Percentiles rank a stretch among this genome's conserved stretches.
Evolutionary conservation across 2,888 invertebrate genomes (phyloP).

Genomic region (Heliconius charithonia): DNA sequence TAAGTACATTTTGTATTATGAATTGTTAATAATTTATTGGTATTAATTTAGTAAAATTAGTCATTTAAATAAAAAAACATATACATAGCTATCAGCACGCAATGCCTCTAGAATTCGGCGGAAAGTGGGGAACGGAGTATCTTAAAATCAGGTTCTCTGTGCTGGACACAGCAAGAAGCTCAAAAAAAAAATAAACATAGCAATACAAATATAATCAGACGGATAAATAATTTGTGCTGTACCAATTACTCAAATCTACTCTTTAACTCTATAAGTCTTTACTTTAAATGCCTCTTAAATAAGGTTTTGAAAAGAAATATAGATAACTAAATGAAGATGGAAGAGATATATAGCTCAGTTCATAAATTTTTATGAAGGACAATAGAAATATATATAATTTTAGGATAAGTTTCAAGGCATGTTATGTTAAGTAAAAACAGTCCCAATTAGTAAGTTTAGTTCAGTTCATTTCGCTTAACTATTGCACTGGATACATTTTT

Average conservation of each 20-base stretch:
- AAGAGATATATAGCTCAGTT: neutral
- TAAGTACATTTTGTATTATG: neutral
- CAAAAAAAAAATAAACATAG: neutral
- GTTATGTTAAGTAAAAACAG: neutral
- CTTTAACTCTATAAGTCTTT: no score
- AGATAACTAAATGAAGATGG: neutral
- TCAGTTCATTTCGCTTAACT: conserved; percentile 13
- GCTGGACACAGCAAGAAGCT: no score
- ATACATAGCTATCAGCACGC: neutral
- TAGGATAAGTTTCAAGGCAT: neutral
- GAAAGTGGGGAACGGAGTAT: no score
- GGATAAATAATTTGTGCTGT: conserved; percentile 9
- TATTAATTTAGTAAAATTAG: neutral
- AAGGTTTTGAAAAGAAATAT: neutral
- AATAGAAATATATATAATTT: neutral
- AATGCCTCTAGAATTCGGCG: no score
- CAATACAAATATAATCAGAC: neutral
- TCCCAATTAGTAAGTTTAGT: neutral
- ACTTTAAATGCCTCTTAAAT: neutral
- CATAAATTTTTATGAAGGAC: neutral
- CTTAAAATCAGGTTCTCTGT: no score
- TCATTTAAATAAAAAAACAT: neutral
- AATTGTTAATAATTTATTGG: neutral
- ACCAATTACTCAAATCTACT: neutral
- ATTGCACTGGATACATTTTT: conserved; percentile 15